Conservation (phyloP, 2,888 invertebrate species). For the Yponomeuta malinellus region DNA sequence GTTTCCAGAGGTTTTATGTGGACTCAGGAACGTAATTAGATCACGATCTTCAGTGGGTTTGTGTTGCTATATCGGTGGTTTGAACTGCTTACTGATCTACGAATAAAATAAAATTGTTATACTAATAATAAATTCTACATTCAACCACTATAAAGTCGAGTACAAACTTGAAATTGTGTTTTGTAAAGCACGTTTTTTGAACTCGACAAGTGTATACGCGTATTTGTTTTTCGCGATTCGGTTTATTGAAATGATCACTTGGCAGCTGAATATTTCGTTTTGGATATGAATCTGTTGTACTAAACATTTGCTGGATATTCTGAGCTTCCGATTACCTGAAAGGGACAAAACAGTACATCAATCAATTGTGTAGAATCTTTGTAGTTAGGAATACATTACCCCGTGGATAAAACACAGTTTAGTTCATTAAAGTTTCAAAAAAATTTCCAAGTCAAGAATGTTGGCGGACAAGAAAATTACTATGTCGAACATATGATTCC, state of each 20-base stretch:
- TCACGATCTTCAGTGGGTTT: no score
- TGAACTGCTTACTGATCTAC: background rate
- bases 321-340: conserved; percentile 49
- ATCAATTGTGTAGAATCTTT: background rate
- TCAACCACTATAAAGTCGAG: background rate
- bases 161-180: background rate
- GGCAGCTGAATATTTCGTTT: conserved; percentile 37
- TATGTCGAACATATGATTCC: no score
- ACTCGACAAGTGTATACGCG: background rate
- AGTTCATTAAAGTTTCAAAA: no score
- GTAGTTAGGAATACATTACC: no score
- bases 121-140: background rate
- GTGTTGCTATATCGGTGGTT: no score
- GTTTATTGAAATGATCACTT: conserved; percentile 25
- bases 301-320: conserved; percentile 44
- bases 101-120: background rate
- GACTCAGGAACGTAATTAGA: no score
- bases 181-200: background rate
- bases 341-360: conserved; percentile 20
- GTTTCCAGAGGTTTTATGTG: no score
- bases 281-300: conserved; percentile 67
- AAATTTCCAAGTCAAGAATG: no score
- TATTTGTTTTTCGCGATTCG: background rate
- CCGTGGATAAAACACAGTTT: no score
- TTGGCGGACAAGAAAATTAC: no score